Base-by-base conservation (phyloP, 2,113 vertebrate genomes). In the Arizona elegans region DNA sequence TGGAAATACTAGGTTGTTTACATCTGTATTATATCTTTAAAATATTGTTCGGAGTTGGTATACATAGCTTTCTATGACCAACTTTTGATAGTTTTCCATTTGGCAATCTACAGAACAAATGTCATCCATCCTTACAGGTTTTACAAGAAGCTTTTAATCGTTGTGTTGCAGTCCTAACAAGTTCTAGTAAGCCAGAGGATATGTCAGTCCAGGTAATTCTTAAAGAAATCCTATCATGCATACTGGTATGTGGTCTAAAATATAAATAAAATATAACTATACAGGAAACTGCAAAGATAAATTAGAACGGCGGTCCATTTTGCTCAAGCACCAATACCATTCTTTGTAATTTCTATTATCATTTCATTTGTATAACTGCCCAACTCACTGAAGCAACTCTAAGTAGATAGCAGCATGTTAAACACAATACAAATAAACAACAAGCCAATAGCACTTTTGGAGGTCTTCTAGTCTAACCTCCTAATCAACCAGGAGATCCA, bases 201-300 rank as follows among this genome's bases (percentile, higher is more conserved):
- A 99, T 99, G 99, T 98, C 98, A 90, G 99, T 99, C 29, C 99
- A 99, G 99, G 99, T 99, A 96, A 96, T 97, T 65, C 43, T 92
- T 89, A 94, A 89, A 88, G 85, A 53, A 91, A 47, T 33, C 54
- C 17, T 92, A 88, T 52, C 53, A 90, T 62, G 23, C 1, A 53
- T 15, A 86, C 8, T 75, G 52, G 62, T 65, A 21, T n/a, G 7
- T 85, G 21, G 21, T 29, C 55, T 59, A 53, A 91, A 88, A 0
- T 56, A 4, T 88, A 62, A 88, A 50, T 23, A 13, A 38, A 88
- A 88, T 43, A 23, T 62, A 2, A 19, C 0, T 90, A 3, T 29
- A 2, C 53, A 1, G 15, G 23, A 56, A 58, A 33, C 21, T 56
- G 24, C 23, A 33, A 70, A 33, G 65, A 26, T 91, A 58, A 5